Percentiles rank a stretch among this genome's conserved stretches.
Evolutionary conservation across 92 coral and sea anemone species (phyloP).

Genomic region (Phenganax stokvisi): DNA sequence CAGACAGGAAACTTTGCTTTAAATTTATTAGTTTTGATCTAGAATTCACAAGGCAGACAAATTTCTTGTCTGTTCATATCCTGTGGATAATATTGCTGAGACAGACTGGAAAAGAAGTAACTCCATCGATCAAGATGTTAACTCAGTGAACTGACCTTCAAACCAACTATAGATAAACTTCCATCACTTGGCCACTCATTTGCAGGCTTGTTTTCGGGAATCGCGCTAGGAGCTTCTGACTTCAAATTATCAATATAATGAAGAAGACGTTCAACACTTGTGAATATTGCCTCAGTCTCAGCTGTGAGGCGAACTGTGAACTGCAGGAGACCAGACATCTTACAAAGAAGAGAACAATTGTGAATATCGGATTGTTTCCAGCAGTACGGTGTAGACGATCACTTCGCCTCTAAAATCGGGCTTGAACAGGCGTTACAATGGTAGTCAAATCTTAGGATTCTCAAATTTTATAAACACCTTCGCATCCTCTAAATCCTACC

Average conservation of each 20-base stretch:
- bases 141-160: constrained; percentile 8
- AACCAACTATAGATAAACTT: constrained; percentile 23
- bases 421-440: too few relatives aligned
- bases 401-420: too few relatives aligned
- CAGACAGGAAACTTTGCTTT: too few relatives aligned
- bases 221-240: constrained; percentile 60
- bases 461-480: too few relatives aligned
- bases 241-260: constrained; percentile 72
- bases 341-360: constrained; percentile 3
- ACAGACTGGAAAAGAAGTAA: too few relatives aligned
- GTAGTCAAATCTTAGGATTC: not conserved
- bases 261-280: constrained; percentile 81
- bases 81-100: too few relatives aligned
- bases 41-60: too few relatives aligned
- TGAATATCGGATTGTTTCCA: not conserved
- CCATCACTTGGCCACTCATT: constrained; percentile 75
- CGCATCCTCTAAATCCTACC: too few relatives aligned
- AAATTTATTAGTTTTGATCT: too few relatives aligned
- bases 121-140: not conserved
- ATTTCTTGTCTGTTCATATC: too few relatives aligned
- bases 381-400: not conserved
- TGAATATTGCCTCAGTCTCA: constrained; percentile 88
- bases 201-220: constrained; percentile 60
- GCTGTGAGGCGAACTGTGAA: constrained; percentile 88
- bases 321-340: constrained; percentile 79